phyloP scores from a whole-genome alignment of 2,888 invertebrate genomes.

The Scelioninae gen. 1 region DNA sequence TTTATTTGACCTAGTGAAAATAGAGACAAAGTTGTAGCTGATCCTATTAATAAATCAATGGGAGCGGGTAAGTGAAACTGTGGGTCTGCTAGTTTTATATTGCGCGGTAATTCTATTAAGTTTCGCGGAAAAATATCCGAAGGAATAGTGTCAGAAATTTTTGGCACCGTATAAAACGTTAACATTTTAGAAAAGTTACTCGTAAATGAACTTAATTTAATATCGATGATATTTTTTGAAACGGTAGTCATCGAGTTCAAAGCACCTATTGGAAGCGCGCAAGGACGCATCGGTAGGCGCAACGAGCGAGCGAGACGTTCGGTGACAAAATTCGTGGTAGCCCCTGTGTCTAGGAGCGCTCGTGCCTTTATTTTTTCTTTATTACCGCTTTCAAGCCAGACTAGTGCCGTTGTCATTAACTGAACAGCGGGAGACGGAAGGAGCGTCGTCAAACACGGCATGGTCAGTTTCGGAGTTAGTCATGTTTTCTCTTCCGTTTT shows the following conservation, averaged over 20 bases:
- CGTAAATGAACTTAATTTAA: neutral
- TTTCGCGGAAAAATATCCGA: slow-evolving; percentile 19
- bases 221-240: neutral
- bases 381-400: neutral
- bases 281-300: slow-evolving; percentile 9
- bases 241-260: slow-evolving; percentile 6
- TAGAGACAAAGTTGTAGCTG: slow-evolving; percentile 6
- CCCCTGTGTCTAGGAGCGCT: neutral
- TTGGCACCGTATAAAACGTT: slow-evolving; percentile 9
- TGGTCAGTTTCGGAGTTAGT: neutral
- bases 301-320: slow-evolving; percentile 7
- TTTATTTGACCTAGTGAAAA: slow-evolving; percentile 27
- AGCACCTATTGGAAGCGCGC: neutral
- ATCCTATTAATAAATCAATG: slow-evolving; percentile 19
- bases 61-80: slow-evolving; percentile 16
- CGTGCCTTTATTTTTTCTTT: slow-evolving; percentile 6
- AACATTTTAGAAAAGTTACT: neutral
- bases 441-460: neutral
- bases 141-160: neutral
- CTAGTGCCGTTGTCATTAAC: neutral
- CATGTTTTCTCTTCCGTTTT: neutral
- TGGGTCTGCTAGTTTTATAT: slow-evolving; percentile 26
- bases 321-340: slow-evolving; percentile 7
- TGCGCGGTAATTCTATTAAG: neutral
- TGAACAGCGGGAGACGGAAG: neutral